Percentiles rank a stretch among this genome's conserved stretches.
Evolutionary conservation across 2,797 vertebrate species (phyloP).

Genomic region (Bryconaethiops microstoma): DNA sequence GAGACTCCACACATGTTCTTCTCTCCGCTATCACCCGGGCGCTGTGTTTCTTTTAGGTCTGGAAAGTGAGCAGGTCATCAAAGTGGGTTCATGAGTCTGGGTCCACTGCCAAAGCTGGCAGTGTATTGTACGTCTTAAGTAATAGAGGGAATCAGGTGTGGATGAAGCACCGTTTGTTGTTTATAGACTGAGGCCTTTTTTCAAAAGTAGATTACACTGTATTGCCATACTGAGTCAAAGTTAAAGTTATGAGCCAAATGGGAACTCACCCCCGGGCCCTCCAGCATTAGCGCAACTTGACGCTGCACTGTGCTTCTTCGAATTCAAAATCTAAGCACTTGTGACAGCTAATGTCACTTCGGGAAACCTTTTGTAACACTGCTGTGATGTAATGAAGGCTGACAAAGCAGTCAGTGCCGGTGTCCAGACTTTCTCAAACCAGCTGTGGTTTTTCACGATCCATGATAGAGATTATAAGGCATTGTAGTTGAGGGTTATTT

Average conservation of each 20-base stretch:
- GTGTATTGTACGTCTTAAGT: constrained; percentile 19
- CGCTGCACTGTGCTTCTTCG: not conserved
- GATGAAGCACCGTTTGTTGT: constrained; percentile 19
- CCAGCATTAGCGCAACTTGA: not conserved
- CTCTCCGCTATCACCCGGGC: constrained; percentile 9
- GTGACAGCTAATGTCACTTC: constrained; percentile 20
- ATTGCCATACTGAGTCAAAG: not conserved
- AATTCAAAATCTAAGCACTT: not conserved
- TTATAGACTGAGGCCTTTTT: constrained; percentile 33
- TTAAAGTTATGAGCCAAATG: constrained; percentile 17
- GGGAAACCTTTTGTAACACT: constrained; percentile 6
- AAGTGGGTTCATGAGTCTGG: constrained; percentile 24
- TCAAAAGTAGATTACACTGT: constrained; percentile 1
- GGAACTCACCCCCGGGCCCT: not conserved
- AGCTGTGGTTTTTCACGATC: constrained; percentile 12
- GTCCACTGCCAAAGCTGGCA: not conserved
- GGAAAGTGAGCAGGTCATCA: constrained; percentile 24
- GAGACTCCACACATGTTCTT: constrained; percentile 29
- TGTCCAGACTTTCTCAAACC: not conserved
- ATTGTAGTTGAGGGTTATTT: not conserved
- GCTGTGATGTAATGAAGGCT: not conserved
- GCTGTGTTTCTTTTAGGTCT: constrained; percentile 18
- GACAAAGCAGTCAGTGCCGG: not conserved
- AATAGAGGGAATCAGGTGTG: constrained; percentile 19
- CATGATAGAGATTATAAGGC: not conserved